Conservation (phyloP, 2,113 vertebrate species). For the Piaya cayana region DNA sequence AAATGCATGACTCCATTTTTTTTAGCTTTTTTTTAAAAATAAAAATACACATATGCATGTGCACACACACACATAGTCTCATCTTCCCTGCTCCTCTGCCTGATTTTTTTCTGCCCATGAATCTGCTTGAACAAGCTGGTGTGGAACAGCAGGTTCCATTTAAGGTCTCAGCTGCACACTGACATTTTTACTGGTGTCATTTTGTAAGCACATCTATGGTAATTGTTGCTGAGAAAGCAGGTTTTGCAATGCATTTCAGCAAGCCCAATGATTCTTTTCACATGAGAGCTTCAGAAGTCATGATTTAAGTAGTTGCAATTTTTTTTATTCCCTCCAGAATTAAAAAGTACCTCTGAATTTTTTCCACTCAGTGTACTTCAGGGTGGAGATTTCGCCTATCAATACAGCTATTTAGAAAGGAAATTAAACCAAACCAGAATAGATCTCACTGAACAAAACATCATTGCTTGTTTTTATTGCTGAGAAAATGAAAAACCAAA, state of each 20-base stretch:
- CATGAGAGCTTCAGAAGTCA: neutral
- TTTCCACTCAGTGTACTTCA: neutral
- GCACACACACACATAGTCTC: too few relatives aligned
- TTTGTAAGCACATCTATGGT: constrained; percentile 11
- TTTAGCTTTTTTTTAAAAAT: neutral
- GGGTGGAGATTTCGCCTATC: neutral
- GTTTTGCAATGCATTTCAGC: constrained; percentile 1
- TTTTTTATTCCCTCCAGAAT: neutral
- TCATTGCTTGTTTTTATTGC: neutral
- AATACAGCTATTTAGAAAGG: neutral
- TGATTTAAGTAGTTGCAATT: neutral
- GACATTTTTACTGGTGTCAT: constrained; percentile 39
- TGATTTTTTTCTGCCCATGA: neutral
- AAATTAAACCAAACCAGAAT: neutral
- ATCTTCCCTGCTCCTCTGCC: neutral
- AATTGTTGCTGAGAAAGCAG: constrained; percentile 45
- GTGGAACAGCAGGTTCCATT: constrained; percentile 21
- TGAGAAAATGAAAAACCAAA: neutral
- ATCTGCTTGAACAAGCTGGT: neutral
- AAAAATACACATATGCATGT: too few relatives aligned
- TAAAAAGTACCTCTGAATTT: neutral
- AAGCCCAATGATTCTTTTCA: neutral
- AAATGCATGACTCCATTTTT: neutral
- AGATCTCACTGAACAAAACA: neutral
- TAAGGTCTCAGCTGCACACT: constrained; percentile 11